phyloP scores from a whole-genome alignment of 2,113 vertebrate species.

The Heterocephalus glaber region DNA sequence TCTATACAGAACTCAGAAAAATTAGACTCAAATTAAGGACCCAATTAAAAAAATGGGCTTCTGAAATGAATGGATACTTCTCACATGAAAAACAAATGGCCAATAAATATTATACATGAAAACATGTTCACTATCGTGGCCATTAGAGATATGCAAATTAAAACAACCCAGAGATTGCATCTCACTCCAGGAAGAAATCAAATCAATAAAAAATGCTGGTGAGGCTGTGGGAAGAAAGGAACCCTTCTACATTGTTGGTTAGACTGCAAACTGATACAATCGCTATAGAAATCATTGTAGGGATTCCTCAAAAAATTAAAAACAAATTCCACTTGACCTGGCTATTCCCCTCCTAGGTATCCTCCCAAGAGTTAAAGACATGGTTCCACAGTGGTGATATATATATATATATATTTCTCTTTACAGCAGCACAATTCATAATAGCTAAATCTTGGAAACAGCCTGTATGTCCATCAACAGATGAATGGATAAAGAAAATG shows the following conservation, averaged over 20 bases:
- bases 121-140: background rate
- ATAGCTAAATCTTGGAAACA: background rate
- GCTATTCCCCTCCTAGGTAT: background rate
- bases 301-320: background rate
- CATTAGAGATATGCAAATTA: background rate
- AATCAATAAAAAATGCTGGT: background rate
- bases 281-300: background rate
- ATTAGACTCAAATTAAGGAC: background rate
- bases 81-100: background rate
- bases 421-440: background rate
- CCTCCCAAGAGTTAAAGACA: background rate
- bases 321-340: background rate
- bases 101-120: background rate
- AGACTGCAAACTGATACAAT: too few relatives aligned
- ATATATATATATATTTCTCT: background rate
- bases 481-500: background rate
- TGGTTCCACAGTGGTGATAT: background rate
- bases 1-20: background rate
- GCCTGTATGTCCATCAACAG: background rate
- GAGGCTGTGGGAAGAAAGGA: too few relatives aligned
- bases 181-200: background rate
- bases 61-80: background rate
- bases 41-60: background rate
- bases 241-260: too few relatives aligned
- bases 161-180: background rate